Evolutionary conservation across 35 echinoderm and acorn worm genomes (phyloP).

Genomic region (Heliocidaris erythrogramma): DNA sequence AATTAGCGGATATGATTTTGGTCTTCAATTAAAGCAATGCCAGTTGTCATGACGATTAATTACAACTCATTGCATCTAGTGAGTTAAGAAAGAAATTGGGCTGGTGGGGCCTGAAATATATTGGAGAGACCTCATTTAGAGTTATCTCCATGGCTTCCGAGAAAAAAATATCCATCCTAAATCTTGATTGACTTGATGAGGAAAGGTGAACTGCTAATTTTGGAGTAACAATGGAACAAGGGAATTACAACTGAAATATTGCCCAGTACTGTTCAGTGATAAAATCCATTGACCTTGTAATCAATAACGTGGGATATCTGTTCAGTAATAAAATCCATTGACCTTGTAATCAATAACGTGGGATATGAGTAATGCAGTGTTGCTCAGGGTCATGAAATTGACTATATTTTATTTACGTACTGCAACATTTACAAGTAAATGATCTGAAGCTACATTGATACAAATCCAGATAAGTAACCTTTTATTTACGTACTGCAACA

Average conservation of each 20-base stretch:
- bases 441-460: no score
- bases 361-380: no score
- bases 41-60: conserved; percentile 36
- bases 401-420: no score
- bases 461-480: no score
- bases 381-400: no score
- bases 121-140: not conserved
- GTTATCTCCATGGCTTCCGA: not conserved
- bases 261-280: not conserved
- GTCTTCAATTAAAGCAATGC: conserved; percentile 40
- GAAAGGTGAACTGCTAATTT: not conserved
- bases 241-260: not conserved
- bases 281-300: not conserved
- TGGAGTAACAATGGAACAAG: not conserved
- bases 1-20: conserved; percentile 47
- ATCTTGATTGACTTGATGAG: not conserved
- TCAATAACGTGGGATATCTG: no score
- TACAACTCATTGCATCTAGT: not conserved
- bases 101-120: not conserved
- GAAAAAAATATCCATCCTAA: not conserved
- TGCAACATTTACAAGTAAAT: no score
- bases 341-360: no score
- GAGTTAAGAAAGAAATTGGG: not conserved
- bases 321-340: no score
- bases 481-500: no score